Evolutionary conservation across 2,113 vertebrate species (phyloP).

Genomic region (Naja naja): DNA sequence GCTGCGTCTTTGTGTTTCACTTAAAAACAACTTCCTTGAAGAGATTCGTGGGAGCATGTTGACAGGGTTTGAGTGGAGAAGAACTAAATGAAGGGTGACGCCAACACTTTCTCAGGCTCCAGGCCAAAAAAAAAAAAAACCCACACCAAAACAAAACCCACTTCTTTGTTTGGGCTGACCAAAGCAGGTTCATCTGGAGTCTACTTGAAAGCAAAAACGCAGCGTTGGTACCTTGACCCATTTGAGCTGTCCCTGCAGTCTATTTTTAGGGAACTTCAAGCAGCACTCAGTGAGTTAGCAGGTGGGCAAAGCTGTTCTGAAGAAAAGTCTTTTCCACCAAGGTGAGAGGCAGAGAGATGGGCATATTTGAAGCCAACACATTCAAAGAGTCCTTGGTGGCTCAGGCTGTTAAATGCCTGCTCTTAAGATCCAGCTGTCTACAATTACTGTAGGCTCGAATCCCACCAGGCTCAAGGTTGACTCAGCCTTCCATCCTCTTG

Average conservation of each 20-base stretch:
- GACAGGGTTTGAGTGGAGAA: neutral
- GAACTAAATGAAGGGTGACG: slow-evolving; percentile 30
- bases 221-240: neutral
- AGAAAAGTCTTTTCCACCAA: neutral
- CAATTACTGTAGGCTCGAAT: too few relatives aligned
- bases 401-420: too few relatives aligned
- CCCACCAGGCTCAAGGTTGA: too few relatives aligned
- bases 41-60: slow-evolving; percentile 41
- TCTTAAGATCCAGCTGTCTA: too few relatives aligned
- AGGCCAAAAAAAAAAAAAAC: neutral
- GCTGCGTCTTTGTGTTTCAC: slow-evolving; percentile 23
- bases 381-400: too few relatives aligned
- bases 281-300: neutral
- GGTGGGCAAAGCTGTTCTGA: neutral
- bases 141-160: neutral
- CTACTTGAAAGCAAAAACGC: neutral
- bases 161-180: neutral
- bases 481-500: too few relatives aligned
- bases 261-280: too few relatives aligned
- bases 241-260: too few relatives aligned
- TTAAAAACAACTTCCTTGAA: slow-evolving; percentile 38
- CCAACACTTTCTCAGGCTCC: neutral
- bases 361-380: neutral
- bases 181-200: neutral
- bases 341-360: neutral